phyloP scores from a whole-genome alignment of 2,797 vertebrate species.

The Propithecus deckenii region DNA sequence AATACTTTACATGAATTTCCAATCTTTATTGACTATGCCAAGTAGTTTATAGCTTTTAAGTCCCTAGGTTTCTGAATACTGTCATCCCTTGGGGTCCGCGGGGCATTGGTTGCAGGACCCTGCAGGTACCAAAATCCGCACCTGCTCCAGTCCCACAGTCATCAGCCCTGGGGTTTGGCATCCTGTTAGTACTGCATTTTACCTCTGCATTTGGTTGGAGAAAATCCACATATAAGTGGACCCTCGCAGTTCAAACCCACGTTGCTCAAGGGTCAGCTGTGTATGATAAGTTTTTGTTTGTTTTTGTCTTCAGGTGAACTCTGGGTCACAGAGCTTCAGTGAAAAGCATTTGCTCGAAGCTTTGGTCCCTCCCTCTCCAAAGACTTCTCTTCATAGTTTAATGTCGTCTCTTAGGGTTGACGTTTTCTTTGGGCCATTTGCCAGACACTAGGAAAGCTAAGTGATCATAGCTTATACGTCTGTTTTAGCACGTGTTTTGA shows the following conservation, averaged over 20 bases:
- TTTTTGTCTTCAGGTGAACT: not conserved
- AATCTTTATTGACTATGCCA: not conserved
- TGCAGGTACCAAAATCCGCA: not conserved
- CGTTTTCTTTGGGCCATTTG: not conserved
- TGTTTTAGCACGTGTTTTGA: not conserved
- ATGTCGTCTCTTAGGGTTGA: not conserved
- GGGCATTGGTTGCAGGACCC: not conserved
- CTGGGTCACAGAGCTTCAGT: not conserved
- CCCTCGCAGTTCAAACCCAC: not conserved
- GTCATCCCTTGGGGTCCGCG: not conserved
- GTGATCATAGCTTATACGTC: not conserved
- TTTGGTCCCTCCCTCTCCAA: not conserved
- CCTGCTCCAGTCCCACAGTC: not conserved
- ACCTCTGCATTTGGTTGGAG: not conserved
- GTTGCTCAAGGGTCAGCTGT: not conserved
- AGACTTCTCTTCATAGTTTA: not conserved
- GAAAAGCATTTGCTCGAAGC: not conserved
- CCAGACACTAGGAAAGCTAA: not conserved
- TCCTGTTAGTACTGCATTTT: not conserved
- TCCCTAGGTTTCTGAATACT: not conserved
- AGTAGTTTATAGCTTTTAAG: not conserved
- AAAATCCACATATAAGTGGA: not conserved
- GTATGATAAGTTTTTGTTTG: not conserved
- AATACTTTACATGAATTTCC: not conserved
- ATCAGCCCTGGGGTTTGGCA: not conserved